Evolutionary conservation across 1,140 invertebrate species (phyloP), one percentile per base, ranked within the genome.

Genomic region (Zophobas morio): DNA sequence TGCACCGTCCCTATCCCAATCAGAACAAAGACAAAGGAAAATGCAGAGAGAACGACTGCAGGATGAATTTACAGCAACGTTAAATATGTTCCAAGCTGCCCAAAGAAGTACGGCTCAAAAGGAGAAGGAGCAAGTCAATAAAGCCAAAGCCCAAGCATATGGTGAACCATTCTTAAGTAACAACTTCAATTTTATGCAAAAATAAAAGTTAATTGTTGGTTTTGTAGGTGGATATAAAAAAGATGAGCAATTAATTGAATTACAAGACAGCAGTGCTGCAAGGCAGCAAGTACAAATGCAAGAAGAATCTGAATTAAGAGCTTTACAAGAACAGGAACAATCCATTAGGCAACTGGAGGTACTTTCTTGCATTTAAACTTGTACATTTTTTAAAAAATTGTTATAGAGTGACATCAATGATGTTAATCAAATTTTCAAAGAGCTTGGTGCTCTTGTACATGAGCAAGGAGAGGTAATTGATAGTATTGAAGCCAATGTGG

Each of bases 371-470:
- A 72, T 70, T 6, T 63, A 6, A 46, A 74, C 1, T 42, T 6
- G 42, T 1, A 37, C 35, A 42, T 46, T 40, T 42, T 20, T 20
- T 39, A 8, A 32, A 49, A 35, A 56, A 84, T 81, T 83, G 84
- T 86, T 90, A 81, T 88, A 98, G 95, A 93, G 89, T 82, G 96
- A 99, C 87, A 99, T 99, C 81, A 91, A 92, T 81, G 96, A 97
- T 85, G 97, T 99, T 8, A 99, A 99, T 88, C 94, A 98, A 88
- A 99, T 99, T 82, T 99, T 99, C 87, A 99, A 98, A 89, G 98
- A 99, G 85, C 89, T 99, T 57, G 98, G 97, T 1, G 92, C 95
- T 57, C 89, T 99, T 86, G 97, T 99, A 20, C 97, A 99, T 86
- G 96, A 99, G 78, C 98, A 99, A 88, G 97, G 97, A n/a, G 94